A percentile compares a stretch with the other conserved stretches of the same genome.
phyloP scores from a whole-genome alignment of 2,113 vertebrate species.

The Cepphus grylle region DNA sequence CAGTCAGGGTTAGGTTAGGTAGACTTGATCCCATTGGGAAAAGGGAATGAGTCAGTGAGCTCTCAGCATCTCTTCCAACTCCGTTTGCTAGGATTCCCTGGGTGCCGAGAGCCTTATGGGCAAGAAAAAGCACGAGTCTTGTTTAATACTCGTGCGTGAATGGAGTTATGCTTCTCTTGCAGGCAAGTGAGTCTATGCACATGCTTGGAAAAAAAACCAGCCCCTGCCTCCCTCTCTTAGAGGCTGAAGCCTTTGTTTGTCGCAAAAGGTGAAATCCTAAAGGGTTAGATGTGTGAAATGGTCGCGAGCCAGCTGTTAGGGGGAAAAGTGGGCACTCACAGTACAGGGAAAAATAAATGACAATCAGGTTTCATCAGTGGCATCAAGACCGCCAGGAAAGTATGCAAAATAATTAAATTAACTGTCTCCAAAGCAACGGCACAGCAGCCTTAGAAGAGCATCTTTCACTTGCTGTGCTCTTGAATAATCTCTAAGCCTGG shows the following conservation, averaged over 20 bases:
- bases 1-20: neutral
- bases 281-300: neutral
- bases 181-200: slow-evolving; percentile 1
- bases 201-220: neutral
- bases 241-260: neutral
- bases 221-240: neutral
- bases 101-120: neutral
- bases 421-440: neutral
- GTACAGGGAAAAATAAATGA: neutral
- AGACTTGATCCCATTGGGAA: neutral
- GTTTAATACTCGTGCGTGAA: neutral
- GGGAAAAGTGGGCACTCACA: neutral
- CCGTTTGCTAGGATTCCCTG: neutral
- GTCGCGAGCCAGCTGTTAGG: neutral
- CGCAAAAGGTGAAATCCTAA: neutral
- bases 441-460: neutral
- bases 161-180: neutral
- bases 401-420: slow-evolving; percentile 38
- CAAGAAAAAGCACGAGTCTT: neutral
- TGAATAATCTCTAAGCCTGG: neutral
- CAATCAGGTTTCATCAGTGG: neutral
- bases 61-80: neutral
- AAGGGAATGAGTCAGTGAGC: neutral
- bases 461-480: neutral
- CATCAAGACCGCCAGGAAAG: neutral